Base-by-base conservation (phyloP, 1,140 invertebrate genomes). In the Solen grandis region DNA sequence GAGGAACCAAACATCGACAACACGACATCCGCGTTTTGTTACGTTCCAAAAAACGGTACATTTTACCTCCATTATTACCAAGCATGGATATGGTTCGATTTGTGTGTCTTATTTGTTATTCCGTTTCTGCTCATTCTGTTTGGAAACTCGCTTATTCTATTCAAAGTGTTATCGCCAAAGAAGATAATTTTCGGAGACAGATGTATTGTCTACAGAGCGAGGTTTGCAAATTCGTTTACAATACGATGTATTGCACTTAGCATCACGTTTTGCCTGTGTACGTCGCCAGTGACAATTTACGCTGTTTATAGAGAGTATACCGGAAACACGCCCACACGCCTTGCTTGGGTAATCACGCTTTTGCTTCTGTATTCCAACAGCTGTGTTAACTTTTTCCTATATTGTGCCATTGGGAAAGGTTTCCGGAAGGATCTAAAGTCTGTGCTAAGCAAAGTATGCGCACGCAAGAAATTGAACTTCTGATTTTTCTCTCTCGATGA, bases 281-380 rank as follows among this genome's bases (percentile, higher is more conserved):
- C 62, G 33, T 41, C 55, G 5, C 74, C 74, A 0, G 74, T 66
- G 22, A 76, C 74, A 4, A 25, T 59, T 1, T 25, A 65, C n/a
- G 60, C 60, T 38, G 60, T 76, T 5, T 35, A 65, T 38, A 14
- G 25, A 31, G 38, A 35, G 1, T 35, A 76, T 22, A 66, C 38
- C 14, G 46, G 35, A 1, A 13, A 25, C 29, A 16, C 1, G n/a
- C 27, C 38, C 25, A 41, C 41, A 0, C 22, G 1, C 10, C 46
- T 65, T 41, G 41, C 41, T 2, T 25, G 46, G n/a, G 31, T 60
- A 25, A 22, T 76, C 19, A 66, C 62, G 16, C 46, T 52, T 33
- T 52, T 76, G n/a, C 62, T 76, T 19, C 31, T 76, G 19, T 76
- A 76, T 41, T 60, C 29, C 5, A 76, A 76, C 62, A 76, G 74